These are phyloP conservation scores for Paradoxurus hermaphroditus DNA, from an alignment of 2,113 vertebrate species.

Conservation along the genomic window DNA sequence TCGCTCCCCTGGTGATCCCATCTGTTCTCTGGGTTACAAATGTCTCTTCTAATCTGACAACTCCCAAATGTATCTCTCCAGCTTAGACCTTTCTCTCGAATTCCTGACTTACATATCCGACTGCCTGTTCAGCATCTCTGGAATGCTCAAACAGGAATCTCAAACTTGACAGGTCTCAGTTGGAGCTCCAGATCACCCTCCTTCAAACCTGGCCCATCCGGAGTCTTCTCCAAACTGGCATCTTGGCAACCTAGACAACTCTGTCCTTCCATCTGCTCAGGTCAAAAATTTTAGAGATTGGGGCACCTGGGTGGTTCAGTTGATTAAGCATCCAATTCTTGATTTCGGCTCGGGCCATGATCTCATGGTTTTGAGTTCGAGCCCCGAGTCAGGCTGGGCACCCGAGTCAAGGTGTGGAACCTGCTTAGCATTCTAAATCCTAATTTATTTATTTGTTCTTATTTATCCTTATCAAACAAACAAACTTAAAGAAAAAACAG, in stretches of 20 bases:
- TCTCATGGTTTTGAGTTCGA: no score
- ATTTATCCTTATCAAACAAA: no score
- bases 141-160: background rate
- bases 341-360: no score
- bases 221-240: background rate
- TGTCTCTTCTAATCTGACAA: background rate
- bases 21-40: background rate
- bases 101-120: background rate
- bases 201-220: background rate
- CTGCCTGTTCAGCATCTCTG: background rate
- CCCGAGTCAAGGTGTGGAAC: no score
- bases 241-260: background rate
- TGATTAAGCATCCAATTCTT: no score
- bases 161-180: background rate
- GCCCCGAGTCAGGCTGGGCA: no score
- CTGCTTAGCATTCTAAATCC: no score
- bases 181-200: background rate
- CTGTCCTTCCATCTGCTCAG: background rate
- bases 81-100: background rate
- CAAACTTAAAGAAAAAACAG: no score
- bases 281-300: background rate
- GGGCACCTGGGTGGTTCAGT: no score
- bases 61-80: background rate
- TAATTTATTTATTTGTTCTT: no score
- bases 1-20: background rate